Base-by-base conservation (phyloP, 2,113 vertebrate genomes). In the Hiodon alosoides region DNA sequence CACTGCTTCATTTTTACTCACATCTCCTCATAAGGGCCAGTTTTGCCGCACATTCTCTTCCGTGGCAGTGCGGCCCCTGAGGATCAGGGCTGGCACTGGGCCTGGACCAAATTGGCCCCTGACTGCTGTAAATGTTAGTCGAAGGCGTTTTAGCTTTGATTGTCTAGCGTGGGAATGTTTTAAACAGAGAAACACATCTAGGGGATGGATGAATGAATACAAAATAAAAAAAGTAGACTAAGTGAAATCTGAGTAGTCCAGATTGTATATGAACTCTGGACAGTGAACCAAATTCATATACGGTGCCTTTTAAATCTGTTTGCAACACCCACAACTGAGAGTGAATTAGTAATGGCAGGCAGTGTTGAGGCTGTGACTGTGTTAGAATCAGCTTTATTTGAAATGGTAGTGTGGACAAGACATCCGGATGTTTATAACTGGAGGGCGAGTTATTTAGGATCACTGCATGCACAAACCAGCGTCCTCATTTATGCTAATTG, bases 261-360 rank as follows among this genome's bases (percentile, higher is more conserved):
- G 81, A 67, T 75, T 79, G 77, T 76, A 80, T 82, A 85, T 79
- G 76, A 86, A 76, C 77, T 69, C 74, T 72, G 81, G 82, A 82
- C 79, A 69, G 64, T 50, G 77, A 82, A 83, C 81, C 80, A 81
- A 75, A 84, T 76, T 80, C 74, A 84, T 86, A 83, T 86, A 83
- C 85, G 81, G 88, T 90, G 90, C 87, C 88, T 90, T 90, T 81
- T 78, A 82, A 79, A 84, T 79, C 81, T 76, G 68, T 80, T 80
- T 77, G 74, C 81, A 77, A 82, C 67, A 77, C 69, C 83, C 75
- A 74, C 76, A 72, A 76, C 76, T 82, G 64, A 52, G 75, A 75
- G 14, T 74, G 83, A 80, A 76, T n/a, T 48, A 68, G 52, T 74
- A 31, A 65, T 14, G 66, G 72, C 74, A 73, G 88, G 85, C 62